Conservation (phyloP, 2,888 invertebrate species). For the Nezara viridula region DNA sequence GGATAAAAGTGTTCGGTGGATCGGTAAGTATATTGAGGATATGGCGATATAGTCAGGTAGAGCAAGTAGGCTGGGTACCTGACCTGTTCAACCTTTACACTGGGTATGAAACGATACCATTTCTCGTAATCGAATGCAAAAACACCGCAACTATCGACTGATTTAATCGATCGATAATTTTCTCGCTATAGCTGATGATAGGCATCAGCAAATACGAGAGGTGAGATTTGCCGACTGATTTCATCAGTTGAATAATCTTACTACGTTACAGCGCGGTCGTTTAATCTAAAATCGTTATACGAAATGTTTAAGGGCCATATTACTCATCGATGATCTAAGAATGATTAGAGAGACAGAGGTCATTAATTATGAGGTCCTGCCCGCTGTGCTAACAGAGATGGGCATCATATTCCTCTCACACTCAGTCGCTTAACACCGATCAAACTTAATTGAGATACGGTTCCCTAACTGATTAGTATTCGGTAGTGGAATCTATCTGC, state of each 20-base stretch:
- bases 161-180: background rate
- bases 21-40: background rate
- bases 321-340: background rate
- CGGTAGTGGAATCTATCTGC: background rate
- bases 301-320: background rate
- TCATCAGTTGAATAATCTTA: background rate
- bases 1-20: background rate
- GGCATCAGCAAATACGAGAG: background rate
- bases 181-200: too few relatives aligned
- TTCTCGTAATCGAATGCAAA: background rate
- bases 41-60: background rate
- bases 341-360: background rate
- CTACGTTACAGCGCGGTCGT: background rate
- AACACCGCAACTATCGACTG: background rate
- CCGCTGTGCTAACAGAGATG: background rate
- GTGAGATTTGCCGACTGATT: background rate
- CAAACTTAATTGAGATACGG: background rate
- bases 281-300: background rate
- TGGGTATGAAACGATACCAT: background rate
- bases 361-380: background rate
- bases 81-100: background rate
- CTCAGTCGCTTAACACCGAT: background rate
- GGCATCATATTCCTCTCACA: background rate
- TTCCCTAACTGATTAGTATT: background rate
- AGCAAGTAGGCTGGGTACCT: background rate